Evolutionary conservation across 1,140 invertebrate genomes (phyloP).

Genomic region (Pectinophora gossypiella): DNA sequence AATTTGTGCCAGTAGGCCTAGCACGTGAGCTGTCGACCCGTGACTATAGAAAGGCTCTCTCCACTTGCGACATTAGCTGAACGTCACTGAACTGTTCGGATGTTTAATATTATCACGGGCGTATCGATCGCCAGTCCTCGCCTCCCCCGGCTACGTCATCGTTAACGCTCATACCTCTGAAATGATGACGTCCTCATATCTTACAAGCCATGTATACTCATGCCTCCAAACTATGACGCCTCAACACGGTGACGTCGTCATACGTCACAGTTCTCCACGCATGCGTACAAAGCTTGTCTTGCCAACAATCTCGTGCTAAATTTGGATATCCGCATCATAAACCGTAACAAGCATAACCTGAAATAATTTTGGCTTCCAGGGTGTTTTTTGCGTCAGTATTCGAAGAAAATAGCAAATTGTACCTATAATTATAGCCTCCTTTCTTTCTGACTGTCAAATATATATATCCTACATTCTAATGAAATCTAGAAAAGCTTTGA

Average conservation of each 20-base stretch:
- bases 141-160: slow-evolving; percentile 45
- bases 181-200: slow-evolving; percentile 48
- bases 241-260: slow-evolving; percentile 27
- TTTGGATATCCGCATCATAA: slow-evolving; percentile 19
- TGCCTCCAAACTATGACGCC: too few relatives aligned
- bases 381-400: too few relatives aligned
- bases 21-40: slow-evolving; percentile 60
- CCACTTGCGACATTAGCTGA: slow-evolving; percentile 46
- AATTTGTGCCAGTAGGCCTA: background rate
- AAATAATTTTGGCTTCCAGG: too few relatives aligned
- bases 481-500: too few relatives aligned
- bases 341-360: too few relatives aligned
- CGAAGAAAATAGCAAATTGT: too few relatives aligned
- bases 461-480: too few relatives aligned
- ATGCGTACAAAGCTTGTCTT: slow-evolving; percentile 31
- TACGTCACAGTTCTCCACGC: slow-evolving; percentile 45
- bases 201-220: too few relatives aligned
- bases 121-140: slow-evolving; percentile 40
- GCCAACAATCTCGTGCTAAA: slow-evolving; percentile 21
- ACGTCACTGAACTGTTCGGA: slow-evolving; percentile 41
- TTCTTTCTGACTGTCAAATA: too few relatives aligned
- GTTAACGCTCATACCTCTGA: slow-evolving; percentile 26
- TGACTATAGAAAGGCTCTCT: slow-evolving; percentile 53
- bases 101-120: slow-evolving; percentile 40
- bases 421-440: too few relatives aligned